Conservation (phyloP, 2,113 vertebrate species). For the Ciconia stormi region DNA sequence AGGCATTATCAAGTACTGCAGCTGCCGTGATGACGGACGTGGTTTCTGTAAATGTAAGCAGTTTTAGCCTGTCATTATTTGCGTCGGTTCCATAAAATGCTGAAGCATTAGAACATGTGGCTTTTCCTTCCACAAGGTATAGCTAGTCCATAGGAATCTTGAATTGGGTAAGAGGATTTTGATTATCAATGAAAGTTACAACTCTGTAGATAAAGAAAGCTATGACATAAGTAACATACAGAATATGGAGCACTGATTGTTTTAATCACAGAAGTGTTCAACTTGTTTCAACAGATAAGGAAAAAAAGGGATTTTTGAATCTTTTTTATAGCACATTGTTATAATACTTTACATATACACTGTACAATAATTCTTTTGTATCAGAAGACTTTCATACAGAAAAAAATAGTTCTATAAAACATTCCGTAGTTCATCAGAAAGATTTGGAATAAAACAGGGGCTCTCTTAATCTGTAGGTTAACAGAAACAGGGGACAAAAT, state of each 20-base stretch:
- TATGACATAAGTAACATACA: background rate
- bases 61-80: background rate
- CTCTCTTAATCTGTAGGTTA: conserved; percentile 11
- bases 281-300: background rate
- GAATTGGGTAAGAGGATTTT: background rate
- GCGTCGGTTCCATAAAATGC: background rate
- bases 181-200: background rate
- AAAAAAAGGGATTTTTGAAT: background rate
- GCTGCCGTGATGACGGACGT: background rate
- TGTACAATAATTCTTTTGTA: conserved; percentile 50
- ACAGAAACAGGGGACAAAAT: background rate
- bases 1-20: background rate
- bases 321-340: conserved; percentile 37
- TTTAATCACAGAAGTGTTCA: conserved; percentile 29
- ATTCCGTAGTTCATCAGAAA: background rate
- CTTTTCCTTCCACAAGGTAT: background rate
- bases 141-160: background rate
- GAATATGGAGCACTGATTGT: background rate
- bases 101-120: background rate
- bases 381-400: conserved; percentile 26
- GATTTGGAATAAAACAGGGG: background rate
- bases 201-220: background rate
- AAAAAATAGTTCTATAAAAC: conserved; percentile 45
- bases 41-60: background rate
- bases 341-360: conserved; percentile 62